These are phyloP conservation scores for Himantopus leucocephalus DNA, from an alignment of 2,113 vertebrate genomes.

Conservation along the genomic window DNA sequence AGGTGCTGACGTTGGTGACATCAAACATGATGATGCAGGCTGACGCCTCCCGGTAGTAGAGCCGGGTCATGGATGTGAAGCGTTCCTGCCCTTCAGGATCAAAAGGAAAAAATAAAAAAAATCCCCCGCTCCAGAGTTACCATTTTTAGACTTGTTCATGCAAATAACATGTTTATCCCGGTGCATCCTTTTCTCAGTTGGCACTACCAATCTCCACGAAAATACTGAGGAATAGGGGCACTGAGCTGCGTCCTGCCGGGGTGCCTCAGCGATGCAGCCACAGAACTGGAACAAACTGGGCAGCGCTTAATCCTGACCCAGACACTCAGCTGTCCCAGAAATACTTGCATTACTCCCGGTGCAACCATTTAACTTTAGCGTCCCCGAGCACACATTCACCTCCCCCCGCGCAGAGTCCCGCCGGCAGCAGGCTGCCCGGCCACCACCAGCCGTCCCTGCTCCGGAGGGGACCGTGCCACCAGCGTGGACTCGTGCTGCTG, in stretches of 20 bases:
- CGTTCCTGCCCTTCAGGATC: slow-evolving; percentile 82
- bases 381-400: not conserved
- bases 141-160: fast-evolving
- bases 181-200: not conserved
- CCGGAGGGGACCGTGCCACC: not conserved
- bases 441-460: not conserved
- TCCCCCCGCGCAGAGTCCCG: not conserved
- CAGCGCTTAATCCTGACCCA: not conserved
- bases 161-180: fast-evolving
- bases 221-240: not conserved
- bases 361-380: not conserved
- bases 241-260: not conserved
- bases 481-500: not conserved
- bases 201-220: fast-evolving
- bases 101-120: not conserved
- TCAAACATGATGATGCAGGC: slow-evolving; percentile 88
- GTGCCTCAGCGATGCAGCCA: not conserved
- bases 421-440: not conserved
- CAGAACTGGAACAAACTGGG: not conserved
- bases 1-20: slow-evolving; percentile 80
- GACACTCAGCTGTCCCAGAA: not conserved
- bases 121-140: fast-evolving
- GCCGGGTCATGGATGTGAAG: slow-evolving; percentile 88
- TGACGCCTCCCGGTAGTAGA: slow-evolving; percentile 84
- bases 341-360: fast-evolving